A percentile compares a stretch with the other conserved stretches of the same genome.
Evolutionary conservation across 2,797 vertebrate species (phyloP).

Genomic region (Pygocentrus nattereri): DNA sequence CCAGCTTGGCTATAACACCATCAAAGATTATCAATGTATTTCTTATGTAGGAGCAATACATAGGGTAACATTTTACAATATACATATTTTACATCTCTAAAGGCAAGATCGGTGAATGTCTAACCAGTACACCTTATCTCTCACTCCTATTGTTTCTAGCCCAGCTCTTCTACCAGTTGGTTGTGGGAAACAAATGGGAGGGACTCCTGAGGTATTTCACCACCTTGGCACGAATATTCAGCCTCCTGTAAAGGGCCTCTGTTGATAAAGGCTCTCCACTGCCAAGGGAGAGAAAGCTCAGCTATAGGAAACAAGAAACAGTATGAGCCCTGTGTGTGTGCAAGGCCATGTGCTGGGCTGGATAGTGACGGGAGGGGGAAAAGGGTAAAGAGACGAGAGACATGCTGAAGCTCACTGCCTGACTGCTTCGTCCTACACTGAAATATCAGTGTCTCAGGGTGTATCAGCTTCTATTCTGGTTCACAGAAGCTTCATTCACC

Average conservation of each 20-base stretch:
- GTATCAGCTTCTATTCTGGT: not conserved
- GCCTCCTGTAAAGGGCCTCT: conserved; percentile 49
- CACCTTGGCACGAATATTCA: conserved; percentile 33
- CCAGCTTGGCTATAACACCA: not conserved
- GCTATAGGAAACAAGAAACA: conserved; percentile 62
- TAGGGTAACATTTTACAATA: no score
- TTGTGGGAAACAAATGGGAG: conserved; percentile 23
- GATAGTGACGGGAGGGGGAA: conserved; percentile 18
- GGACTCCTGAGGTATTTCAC: conserved; percentile 39
- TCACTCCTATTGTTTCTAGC: conserved; percentile 14
- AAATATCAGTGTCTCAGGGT: conserved; percentile 7
- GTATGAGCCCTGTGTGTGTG: conserved; percentile 45
- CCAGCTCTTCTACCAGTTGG: conserved; percentile 6
- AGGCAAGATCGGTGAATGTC: not conserved
- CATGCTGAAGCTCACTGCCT: not conserved
- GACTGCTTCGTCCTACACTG: not conserved
- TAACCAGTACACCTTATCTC: not conserved
- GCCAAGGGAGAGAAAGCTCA: conserved; percentile 26
- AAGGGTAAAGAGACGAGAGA: conserved; percentile 35
- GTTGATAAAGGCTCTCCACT: conserved; percentile 43
- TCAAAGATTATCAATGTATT: not conserved
- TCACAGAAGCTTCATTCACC: conserved; percentile 36
- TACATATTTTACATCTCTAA: not conserved
- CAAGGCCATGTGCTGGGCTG: conserved; percentile 25
- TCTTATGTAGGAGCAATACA: no score